phyloP scores from a whole-genome alignment of 2,888 invertebrate genomes.

The Nineta flava region DNA sequence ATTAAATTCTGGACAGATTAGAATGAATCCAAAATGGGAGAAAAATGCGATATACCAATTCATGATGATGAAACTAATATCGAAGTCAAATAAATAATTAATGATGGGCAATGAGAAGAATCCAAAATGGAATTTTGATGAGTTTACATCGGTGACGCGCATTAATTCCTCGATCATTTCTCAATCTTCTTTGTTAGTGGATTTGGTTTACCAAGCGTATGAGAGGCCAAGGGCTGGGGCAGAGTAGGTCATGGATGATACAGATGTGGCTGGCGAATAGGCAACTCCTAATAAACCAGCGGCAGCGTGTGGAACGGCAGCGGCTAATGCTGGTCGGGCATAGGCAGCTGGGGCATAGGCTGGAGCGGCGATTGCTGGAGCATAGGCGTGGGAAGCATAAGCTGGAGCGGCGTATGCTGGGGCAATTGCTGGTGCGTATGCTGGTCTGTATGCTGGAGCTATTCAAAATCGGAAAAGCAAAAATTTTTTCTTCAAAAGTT shows the following conservation, averaged over 20 bases:
- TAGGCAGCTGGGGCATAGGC: constrained; percentile 13
- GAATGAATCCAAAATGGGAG: too few relatives aligned
- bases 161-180: too few relatives aligned
- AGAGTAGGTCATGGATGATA: constrained; percentile 38
- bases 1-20: not conserved
- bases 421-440: constrained; percentile 10
- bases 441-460: constrained; percentile 1
- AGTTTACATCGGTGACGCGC: too few relatives aligned
- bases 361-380: constrained; percentile 8
- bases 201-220: constrained; percentile 33
- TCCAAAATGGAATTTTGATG: too few relatives aligned
- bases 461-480: too few relatives aligned
- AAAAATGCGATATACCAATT: too few relatives aligned
- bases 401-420: not conserved
- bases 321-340: constrained; percentile 13
- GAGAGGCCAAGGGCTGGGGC: constrained; percentile 31
- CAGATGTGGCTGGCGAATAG: constrained; percentile 42
- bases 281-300: constrained; percentile 37
- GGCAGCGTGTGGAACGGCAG: constrained; percentile 21
- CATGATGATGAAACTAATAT: too few relatives aligned
- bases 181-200: too few relatives aligned
- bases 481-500: too few relatives aligned
- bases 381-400: constrained; percentile 9
- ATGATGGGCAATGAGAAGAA: too few relatives aligned
- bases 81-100: too few relatives aligned